Base-by-base conservation (phyloP, 2,888 invertebrate genomes). In the Clusia tigrina region DNA sequence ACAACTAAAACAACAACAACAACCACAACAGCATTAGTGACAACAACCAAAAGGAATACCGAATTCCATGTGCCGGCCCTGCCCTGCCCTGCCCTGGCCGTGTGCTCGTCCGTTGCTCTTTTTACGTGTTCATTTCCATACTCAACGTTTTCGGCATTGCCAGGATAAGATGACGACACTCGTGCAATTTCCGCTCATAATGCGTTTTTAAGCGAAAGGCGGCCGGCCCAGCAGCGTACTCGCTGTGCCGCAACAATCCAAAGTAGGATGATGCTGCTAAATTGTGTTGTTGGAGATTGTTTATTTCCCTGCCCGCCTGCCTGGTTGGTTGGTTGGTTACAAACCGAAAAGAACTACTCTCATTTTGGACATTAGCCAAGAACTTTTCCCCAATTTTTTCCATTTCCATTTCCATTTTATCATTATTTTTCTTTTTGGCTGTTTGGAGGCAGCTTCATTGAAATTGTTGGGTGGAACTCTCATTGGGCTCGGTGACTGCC, bases 51-150 rank as follows among this genome's bases (percentile, higher is more conserved):
- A 6, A 38, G n/a, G 37, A 22, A 18, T 18, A 22, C 23, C 17
- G 38, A 23, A 38, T 15, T 57, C 25, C 22, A 18, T 58, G 51
- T 18, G 23, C 12, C 25, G 10, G 32, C 12, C 6, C 6, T 9
- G 12, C 12, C n/a, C n/a, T n/a, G n/a, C n/a, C n/a, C n/a, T 32
- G 32, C 12, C 6, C 32, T 32, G 32, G 32, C n/a, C 12, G 32
- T 32, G 32, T 18, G 37, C 32, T 61, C 48, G 48, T 48, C 57
- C 64, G 66, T 62, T 64, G 64, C 64, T 64, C 64, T 64, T 64
- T 64, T 64, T 55, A 58, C 51, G 54, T 51, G 61, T 64, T 64
- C 46, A n/a, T 48, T 48, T 48, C 48, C 48, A 48, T 22, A 48
- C 48, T 48, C 48, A 48, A 48, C 48, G 22, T 23, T 59, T 64